Conservation (phyloP, 1,140 invertebrate genomes). For the Drosophila funebris region DNA sequence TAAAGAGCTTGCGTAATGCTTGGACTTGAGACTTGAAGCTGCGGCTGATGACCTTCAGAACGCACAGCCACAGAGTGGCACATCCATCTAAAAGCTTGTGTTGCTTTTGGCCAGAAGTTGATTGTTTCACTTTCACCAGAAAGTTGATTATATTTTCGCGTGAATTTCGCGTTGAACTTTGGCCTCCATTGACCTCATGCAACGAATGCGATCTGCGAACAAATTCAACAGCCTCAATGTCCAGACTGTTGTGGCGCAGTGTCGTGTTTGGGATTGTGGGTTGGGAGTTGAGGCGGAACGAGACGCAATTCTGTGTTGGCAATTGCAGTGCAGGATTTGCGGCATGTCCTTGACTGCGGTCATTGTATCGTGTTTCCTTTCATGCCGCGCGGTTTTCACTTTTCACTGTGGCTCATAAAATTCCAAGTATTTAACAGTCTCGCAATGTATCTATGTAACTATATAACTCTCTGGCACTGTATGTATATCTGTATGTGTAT, state of each 20-base stretch:
- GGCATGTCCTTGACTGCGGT: constrained; percentile 75
- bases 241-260: too few relatives aligned
- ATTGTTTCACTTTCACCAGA: constrained; percentile 71
- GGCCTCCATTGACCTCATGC: constrained; percentile 53
- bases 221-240: constrained; percentile 18
- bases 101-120: constrained; percentile 25
- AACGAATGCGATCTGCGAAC: constrained; percentile 11
- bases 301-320: not conserved
- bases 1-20: constrained; percentile 4
- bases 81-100: not conserved
- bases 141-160: constrained; percentile 77
- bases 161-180: constrained; percentile 61
- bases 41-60: not conserved
- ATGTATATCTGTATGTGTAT: constrained; percentile 16
- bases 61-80: not conserved
- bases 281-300: not conserved
- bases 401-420: constrained; percentile 72
- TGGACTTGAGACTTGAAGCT: not conserved
- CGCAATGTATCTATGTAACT: constrained; percentile 24
- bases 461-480: too few relatives aligned
- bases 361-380: constrained; percentile 64
- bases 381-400: constrained; percentile 65
- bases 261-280: not conserved
- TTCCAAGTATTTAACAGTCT: constrained; percentile 70
- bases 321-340: constrained; percentile 47